Percentiles rank a stretch among this genome's conserved stretches.
Evolutionary conservation across 2,888 invertebrate genomes (phyloP).

Genomic region (Catocala fraxini): DNA sequence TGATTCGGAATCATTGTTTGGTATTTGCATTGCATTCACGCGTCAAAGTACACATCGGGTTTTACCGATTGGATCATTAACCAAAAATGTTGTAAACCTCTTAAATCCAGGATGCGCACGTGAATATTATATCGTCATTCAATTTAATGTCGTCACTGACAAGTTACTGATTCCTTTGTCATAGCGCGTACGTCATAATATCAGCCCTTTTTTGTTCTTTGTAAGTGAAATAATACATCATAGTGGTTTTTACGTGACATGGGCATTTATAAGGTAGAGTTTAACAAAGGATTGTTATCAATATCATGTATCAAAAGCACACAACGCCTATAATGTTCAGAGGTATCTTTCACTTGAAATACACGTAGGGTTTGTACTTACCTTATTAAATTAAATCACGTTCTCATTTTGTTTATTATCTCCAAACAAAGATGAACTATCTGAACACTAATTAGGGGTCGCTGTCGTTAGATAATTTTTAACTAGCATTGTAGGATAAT

Average conservation of each 20-base stretch:
- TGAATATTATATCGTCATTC: constrained; percentile 22
- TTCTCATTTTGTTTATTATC: no score
- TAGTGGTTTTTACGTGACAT: constrained; percentile 8
- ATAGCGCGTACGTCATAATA: constrained; percentile 20
- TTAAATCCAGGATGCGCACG: constrained; percentile 25
- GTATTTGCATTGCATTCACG: constrained; percentile 27
- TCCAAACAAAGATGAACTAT: no score
- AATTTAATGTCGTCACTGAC: constrained; percentile 15
- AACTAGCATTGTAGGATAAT: no score
- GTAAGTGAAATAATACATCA: background rate
- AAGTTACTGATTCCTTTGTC: constrained; percentile 21
- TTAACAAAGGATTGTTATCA: constrained; percentile 34
- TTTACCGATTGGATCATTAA: constrained; percentile 43
- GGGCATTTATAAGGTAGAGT: constrained; percentile 22
- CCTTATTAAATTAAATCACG: constrained; percentile 2
- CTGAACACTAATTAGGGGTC: no score
- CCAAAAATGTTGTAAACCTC: constrained; percentile 18
- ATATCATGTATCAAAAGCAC: constrained; percentile 38
- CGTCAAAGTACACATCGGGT: constrained; percentile 30
- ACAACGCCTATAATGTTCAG: constrained; percentile 32
- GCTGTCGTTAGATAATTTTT: no score
- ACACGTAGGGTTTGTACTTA: constrained; percentile 30
- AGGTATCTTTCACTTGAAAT: constrained; percentile 25
- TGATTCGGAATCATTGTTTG: constrained; percentile 23
- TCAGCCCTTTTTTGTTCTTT: constrained; percentile 7